Base-by-base conservation (phyloP, 2,797 vertebrate genomes). In the Enteromius afrohamiltoni region DNA sequence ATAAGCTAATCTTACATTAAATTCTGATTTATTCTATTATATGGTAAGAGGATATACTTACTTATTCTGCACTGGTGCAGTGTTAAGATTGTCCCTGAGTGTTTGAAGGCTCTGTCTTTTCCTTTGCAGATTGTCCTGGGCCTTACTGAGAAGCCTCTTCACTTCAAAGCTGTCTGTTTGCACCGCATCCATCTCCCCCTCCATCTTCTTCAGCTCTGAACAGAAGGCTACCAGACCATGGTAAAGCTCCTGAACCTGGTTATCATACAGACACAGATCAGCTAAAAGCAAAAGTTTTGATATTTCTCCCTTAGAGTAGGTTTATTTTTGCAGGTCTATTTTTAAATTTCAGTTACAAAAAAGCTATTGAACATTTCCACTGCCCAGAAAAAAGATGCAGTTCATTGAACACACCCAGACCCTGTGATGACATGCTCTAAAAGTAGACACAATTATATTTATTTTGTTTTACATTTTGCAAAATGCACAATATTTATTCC, bases 231-330 rank as follows among this genome's bases (percentile, higher is more conserved):
- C 88, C 87, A 93, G 90, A 53, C 80, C 89, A 16, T 93, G 93
- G 86, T 93, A 88, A 83, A 93, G 83, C 86, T 93, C 89, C 88
- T 94, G 95, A 89, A 94, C 87, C 92, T 95, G 80, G 49, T 79
- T 67, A 88, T 17, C 71, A 77, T 86, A 86, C 26, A 81, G 16
- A 11, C 45, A 67, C 8, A 42, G 42, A 23, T 74, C 14, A 65
- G 29, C 6, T 78, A n/a, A 65, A 64, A 47, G 21, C 42, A 65
- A 67, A 51, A 21, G 16, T 4, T 29, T 9, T 65, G 42, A 49
- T 19, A 31, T 31, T 65, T 49, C 16, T 14, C 11, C 53, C 58
- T 65, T 19, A 65, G 19, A 11, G 40, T 26, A 78, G 77, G 77
- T 45, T 78, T 78, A n/a, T 65, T 78, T 65, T 47, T 78, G 6